phyloP scores from a whole-genome alignment of 2,113 vertebrate genomes.

The Regulus satrapa region DNA sequence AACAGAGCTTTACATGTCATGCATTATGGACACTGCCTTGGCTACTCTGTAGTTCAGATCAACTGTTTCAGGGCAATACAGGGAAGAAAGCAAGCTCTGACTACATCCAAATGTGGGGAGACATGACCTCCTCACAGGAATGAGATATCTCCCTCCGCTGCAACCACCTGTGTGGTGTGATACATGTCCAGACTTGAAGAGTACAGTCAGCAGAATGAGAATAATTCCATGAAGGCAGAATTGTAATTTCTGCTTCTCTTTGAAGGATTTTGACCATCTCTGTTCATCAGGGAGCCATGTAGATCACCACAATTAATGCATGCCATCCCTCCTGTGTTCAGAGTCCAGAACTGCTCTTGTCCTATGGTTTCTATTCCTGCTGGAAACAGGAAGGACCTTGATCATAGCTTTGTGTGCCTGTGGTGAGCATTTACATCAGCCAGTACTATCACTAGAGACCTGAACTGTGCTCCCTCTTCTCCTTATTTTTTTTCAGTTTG shows the following conservation, averaged over 20 bases:
- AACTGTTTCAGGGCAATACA: not conserved
- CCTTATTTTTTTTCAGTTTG: not conserved
- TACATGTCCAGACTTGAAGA: not conserved
- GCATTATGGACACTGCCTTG: not conserved
- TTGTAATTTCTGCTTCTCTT: not conserved
- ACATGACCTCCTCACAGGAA: not conserved
- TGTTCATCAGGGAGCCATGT: not conserved
- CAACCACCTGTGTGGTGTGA: not conserved
- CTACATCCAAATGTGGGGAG: not conserved
- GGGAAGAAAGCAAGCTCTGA: not conserved
- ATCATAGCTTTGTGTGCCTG: not conserved
- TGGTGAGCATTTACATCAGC: not conserved
- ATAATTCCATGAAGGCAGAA: not conserved
- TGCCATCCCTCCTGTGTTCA: not conserved
- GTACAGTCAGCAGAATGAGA: not conserved
- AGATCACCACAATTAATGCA: not conserved
- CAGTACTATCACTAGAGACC: not conserved
- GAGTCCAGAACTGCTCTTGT: not conserved
- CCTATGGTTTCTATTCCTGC: not conserved
- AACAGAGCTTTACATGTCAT: not conserved
- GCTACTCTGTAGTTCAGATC: not conserved
- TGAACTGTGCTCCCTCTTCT: not conserved
- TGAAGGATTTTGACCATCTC: not conserved
- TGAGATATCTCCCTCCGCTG: not conserved
- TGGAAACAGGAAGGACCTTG: not conserved